Evolutionary conservation across 2,888 invertebrate species (phyloP).

Genomic region (Andrena bucephala): DNA sequence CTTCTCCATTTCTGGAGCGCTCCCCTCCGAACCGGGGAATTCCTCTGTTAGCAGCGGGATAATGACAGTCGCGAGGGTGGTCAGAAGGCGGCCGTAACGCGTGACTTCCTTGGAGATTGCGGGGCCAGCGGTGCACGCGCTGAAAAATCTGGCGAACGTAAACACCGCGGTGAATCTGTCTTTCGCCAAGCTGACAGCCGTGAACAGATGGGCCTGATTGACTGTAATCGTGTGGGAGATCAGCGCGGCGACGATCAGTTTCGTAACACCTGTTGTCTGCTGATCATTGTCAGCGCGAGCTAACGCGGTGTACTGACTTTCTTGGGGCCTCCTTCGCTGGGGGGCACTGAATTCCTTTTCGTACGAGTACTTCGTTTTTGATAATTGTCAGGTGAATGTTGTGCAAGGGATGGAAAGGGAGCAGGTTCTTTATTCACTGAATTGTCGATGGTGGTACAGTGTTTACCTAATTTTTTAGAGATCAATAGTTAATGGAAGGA

Average conservation of each 20-base stretch:
- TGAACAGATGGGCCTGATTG: constrained; percentile 29
- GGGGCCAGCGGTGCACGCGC: constrained; percentile 30
- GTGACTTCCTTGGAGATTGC: constrained; percentile 63
- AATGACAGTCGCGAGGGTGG: constrained; percentile 79
- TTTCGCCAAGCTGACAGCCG: constrained; percentile 8
- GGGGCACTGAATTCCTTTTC: no score
- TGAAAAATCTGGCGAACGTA: constrained; percentile 47
- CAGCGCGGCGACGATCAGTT: constrained; percentile 26
- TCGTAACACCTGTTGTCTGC: constrained; percentile 37
- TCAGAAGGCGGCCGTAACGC: constrained; percentile 63
- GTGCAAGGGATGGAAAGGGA: no score
- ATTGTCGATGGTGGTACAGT: no score
- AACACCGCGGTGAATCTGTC: constrained; percentile 28
- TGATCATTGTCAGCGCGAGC: background rate
- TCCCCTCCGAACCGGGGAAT: constrained; percentile 29
- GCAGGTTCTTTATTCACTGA: no score
- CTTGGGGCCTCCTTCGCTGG: background rate
- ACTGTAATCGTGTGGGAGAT: constrained; percentile 27
- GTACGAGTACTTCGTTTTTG: no score
- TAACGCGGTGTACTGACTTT: background rate
- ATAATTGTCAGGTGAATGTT: no score
- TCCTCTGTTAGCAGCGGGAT: constrained; percentile 57
- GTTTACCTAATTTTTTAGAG: no score
- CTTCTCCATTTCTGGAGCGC: constrained; percentile 13
- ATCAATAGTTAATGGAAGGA: no score